Evolutionary conservation across 2,888 invertebrate species (phyloP).

Genomic region (Aphidoletes aphidimyza): DNA sequence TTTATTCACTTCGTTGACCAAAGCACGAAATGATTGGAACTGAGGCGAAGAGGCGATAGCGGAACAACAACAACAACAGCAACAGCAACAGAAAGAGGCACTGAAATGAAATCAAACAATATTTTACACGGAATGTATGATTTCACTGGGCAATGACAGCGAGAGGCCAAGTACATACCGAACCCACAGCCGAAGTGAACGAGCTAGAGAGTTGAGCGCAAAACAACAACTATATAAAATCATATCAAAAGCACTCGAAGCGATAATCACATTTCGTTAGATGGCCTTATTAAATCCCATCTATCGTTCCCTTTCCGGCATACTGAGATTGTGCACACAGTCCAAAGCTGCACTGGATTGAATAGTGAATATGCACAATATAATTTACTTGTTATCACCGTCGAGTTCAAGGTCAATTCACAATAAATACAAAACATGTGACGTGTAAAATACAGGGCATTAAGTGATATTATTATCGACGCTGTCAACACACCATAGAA

Average conservation of each 20-base stretch:
- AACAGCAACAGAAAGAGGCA: neutral
- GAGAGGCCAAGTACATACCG: no score
- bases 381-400: neutral
- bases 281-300: constrained; percentile 38
- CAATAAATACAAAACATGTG: constrained; percentile 36
- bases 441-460: neutral
- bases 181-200: no score
- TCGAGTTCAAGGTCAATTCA: constrained; percentile 50
- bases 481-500: constrained; percentile 5
- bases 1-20: neutral
- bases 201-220: no score
- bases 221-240: neutral
- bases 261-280: neutral
- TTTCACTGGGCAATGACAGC: no score
- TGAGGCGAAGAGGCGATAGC: no score
- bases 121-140: no score
- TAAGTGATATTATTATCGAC: neutral
- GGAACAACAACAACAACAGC: neutral
- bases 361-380: neutral
- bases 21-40: neutral
- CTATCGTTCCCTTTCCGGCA: neutral
- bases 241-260: neutral
- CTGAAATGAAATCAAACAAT: no score
- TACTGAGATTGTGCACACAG: neutral
- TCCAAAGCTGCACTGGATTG: no score